Conservation (phyloP, 2,888 invertebrate genomes). For the Coelopa pilipes region DNA sequence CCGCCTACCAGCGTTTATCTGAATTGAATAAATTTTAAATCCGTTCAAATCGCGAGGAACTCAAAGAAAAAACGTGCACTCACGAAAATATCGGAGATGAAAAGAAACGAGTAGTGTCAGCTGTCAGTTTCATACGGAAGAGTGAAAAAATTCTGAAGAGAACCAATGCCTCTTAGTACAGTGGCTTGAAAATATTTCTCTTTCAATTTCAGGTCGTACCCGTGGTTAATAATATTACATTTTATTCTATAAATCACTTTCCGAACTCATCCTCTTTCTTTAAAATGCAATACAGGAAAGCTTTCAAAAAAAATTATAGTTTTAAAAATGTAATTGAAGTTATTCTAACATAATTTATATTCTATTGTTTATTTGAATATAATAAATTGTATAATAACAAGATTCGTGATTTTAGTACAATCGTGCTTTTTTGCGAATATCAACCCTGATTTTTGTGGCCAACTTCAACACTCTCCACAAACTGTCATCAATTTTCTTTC, state of each 20-base stretch:
- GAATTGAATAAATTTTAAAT: conserved; percentile 41
- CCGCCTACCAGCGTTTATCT: conserved; percentile 45
- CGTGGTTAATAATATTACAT: neutral
- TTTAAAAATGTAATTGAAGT: too few species aligned
- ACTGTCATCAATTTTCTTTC: conserved; percentile 14
- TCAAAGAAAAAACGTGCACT: conserved; percentile 43
- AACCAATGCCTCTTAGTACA: neutral
- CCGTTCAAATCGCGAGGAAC: conserved; percentile 43
- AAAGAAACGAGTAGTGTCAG: neutral
- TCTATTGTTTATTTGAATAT: too few species aligned
- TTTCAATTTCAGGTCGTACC: neutral
- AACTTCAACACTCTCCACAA: neutral
- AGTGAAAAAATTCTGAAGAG: neutral
- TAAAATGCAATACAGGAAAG: too few species aligned
- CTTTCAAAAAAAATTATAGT: too few species aligned
- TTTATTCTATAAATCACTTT: too few species aligned
- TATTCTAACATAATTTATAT: too few species aligned
- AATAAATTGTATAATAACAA: too few species aligned
- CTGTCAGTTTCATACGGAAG: too few species aligned
- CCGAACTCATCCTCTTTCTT: too few species aligned
- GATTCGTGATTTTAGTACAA: too few species aligned
- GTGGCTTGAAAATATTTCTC: neutral
- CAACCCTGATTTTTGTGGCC: neutral
- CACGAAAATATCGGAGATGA: conserved; percentile 38
- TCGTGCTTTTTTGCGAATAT: too few species aligned